Percentiles rank a stretch among this genome's conserved stretches.
Conservation (phyloP, 2,113 vertebrate genomes). For the Tor tambroides region DNA sequence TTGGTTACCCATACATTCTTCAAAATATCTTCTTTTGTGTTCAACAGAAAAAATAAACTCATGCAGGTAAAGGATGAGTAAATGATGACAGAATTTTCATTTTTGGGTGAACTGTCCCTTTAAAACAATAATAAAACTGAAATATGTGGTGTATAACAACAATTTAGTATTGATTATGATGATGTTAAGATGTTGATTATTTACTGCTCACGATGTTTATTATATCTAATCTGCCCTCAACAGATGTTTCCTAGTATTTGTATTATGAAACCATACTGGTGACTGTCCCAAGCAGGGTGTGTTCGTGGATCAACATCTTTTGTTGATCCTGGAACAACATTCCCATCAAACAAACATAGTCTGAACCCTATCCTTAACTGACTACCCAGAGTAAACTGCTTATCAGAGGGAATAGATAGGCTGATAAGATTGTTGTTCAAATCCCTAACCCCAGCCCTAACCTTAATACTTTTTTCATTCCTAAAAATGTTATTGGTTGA, state of each 20-base stretch:
- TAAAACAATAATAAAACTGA: neutral
- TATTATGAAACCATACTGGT: neutral
- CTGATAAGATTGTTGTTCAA: neutral
- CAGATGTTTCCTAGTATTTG: neutral
- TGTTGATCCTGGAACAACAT: neutral
- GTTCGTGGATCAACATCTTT: neutral
- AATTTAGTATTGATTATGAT: neutral
- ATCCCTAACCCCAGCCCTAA: neutral
- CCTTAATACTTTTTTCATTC: neutral
- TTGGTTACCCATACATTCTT: no score
- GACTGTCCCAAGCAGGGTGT: neutral
- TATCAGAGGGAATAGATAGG: neutral
- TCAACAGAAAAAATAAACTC: no score
- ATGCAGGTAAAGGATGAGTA: no score
- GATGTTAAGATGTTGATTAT: neutral
- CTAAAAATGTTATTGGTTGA: neutral
- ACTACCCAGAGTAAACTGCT: neutral
- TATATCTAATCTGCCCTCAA: neutral
- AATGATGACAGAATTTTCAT: neutral
- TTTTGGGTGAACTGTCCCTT: conserved; percentile 10
- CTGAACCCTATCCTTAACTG: neutral
- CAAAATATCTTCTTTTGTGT: no score
- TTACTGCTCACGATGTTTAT: neutral
- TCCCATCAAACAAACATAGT: conserved; percentile 6
- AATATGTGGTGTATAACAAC: neutral